Conservation (phyloP, 2,797 vertebrate genomes). For the Glossophaga mutica region DNA sequence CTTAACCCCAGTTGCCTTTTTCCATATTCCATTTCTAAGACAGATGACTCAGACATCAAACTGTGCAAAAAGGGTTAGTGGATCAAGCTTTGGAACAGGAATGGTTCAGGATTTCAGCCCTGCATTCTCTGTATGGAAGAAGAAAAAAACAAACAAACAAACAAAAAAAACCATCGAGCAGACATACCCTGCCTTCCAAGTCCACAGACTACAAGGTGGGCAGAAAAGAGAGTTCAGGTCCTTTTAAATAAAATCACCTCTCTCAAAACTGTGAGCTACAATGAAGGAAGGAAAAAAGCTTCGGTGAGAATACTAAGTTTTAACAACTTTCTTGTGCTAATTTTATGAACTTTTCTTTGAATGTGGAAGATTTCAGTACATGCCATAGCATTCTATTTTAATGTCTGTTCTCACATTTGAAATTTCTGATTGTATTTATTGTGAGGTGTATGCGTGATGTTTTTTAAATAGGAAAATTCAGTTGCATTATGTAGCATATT, state of each 20-base stretch:
- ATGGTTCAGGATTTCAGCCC: conserved; percentile 13
- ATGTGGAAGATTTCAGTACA: not conserved
- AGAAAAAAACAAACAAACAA: conserved; percentile 15
- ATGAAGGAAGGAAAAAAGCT: not conserved
- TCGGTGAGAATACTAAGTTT: not conserved
- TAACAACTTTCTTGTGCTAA: conserved; percentile 1
- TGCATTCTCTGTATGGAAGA: conserved; percentile 1
- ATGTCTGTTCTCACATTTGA: conserved; percentile 17
- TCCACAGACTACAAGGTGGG: not conserved
- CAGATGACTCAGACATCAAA: not conserved
- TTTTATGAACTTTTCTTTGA: conserved; percentile 35
- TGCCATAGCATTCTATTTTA: conserved; percentile 16
- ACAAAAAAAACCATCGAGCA: not conserved
- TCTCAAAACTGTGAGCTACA: conserved; percentile 9
- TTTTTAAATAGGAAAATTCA: conserved; percentile 26
- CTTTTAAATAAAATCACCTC: conserved; percentile 2
- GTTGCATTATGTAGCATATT: not conserved
- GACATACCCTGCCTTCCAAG: not conserved
- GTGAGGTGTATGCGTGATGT: not conserved
- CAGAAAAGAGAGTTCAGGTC: not conserved
- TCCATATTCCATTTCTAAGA: conserved; percentile 47
- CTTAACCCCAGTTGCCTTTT: conserved; percentile 9
- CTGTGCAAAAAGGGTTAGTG: not conserved
- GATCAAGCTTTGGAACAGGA: not conserved
- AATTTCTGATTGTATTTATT: conserved; percentile 18